Base-by-base conservation (phyloP, 2,888 invertebrate genomes). In the Pyrgus malvae region DNA sequence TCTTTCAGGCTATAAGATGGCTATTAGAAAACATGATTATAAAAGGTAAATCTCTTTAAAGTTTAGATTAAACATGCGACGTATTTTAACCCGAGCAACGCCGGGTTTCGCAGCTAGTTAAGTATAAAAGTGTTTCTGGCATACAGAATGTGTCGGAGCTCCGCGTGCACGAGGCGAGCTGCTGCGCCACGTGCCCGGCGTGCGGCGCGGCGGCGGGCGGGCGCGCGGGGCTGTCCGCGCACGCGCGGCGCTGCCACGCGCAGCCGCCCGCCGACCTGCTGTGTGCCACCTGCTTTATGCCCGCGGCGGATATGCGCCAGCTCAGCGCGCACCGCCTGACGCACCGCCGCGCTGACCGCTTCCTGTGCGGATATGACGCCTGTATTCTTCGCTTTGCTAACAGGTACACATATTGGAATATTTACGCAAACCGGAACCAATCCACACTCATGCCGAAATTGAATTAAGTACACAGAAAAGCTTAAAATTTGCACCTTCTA, bases 321-420 rank as follows among this genome's bases (percentile, higher is more conserved):
- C 68, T 76, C 48, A 64, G 71, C 2, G 83, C 84, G 55, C 88
- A 87, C 68, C 56, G 64, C 69, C 72, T 83, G 63, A 64, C 71
- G 1, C 88, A 87, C 68, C 66, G 79, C 0, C 80, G 76, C 66
- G 80, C 78, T 41, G 68, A 72, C 41, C 81, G 80, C 63, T 86
- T 79, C 73, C 80, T 89, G 12, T 88, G 89, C 72, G 88, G 87
- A 0, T 85, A 86, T 68, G 82, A 80, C 61, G 79, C 75, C 25
- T 89, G 88, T 66, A 86, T 87, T 37, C 76, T 88, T 66, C 75
- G 89, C 17, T 87, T 88, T 63, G 74, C 69, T 1, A 76, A 78
- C 56, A 76, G 85, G 84, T 81, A 29, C n/a, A n/a, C n/a, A n/a
- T n/a, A n/a, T n/a, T n/a, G n/a, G n/a, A n/a, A n/a, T n/a, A n/a